Percentiles rank a stretch among this genome's conserved stretches.
These are phyloP conservation scores for Hermaeophaga mercurialis DNA, from an alignment of 2,888 invertebrate genomes.

Conservation along the genomic window DNA sequence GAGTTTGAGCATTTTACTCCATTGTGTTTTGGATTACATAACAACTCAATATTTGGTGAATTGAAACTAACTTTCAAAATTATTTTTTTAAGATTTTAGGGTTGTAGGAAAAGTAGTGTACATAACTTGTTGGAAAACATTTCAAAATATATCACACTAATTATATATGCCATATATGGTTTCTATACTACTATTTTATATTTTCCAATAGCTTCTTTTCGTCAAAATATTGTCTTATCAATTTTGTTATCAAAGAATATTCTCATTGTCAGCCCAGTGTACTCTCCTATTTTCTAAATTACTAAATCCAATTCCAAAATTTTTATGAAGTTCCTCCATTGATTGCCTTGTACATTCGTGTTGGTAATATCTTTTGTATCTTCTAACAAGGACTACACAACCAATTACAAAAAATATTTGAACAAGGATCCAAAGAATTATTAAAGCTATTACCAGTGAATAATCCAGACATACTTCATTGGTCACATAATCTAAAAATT, in stretches of 20 bases:
- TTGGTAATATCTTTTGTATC: constrained; percentile 61
- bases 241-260: constrained; percentile 33
- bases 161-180: no score
- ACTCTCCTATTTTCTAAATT: constrained; percentile 70
- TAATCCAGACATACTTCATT: constrained; percentile 57
- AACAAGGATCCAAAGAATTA: constrained; percentile 60
- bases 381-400: constrained; percentile 61
- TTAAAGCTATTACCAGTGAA: constrained; percentile 65
- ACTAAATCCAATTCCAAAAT: constrained; percentile 67
- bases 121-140: no score
- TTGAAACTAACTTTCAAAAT: no score
- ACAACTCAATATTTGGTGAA: no score
- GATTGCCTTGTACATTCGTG: constrained; percentile 58
- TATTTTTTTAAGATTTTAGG: no score
- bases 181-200: neutral
- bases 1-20: no score
- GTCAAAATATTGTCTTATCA: no score
- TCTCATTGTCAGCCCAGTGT: constrained; percentile 67
- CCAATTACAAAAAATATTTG: constrained; percentile 63
- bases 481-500: constrained; percentile 51
- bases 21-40: no score
- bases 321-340: constrained; percentile 62
- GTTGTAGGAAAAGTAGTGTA: no score
- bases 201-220: neutral
- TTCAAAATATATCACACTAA: no score